Percentiles rank a stretch among this genome's conserved stretches.
phyloP scores from a whole-genome alignment of 2,797 vertebrate genomes.

The Otolemur crassicaudatus region DNA sequence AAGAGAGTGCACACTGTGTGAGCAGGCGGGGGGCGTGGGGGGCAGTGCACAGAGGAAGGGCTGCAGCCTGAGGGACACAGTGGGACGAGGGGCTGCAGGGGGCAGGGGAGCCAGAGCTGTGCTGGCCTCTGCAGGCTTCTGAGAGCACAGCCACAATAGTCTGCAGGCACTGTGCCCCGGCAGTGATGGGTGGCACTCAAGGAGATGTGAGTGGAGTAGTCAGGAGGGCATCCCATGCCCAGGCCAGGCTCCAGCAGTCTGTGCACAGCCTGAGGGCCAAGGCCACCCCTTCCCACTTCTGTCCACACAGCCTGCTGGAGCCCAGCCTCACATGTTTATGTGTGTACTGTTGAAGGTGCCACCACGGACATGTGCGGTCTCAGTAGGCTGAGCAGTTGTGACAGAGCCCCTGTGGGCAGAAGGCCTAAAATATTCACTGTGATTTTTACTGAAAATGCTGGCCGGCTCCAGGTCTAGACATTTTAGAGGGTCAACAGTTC shows the following conservation, averaged over 20 bases:
- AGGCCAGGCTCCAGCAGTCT: background rate
- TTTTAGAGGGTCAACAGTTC: background rate
- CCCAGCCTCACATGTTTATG: no score
- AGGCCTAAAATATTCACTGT: no score
- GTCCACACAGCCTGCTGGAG: accelerated
- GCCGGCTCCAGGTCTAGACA: background rate
- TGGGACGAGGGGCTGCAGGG: accelerated
- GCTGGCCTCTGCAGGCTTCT: background rate
- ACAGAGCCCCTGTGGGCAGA: accelerated
- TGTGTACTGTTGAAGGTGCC: background rate
- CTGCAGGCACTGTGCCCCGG: background rate
- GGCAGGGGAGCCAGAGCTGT: background rate
- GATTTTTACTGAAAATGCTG: background rate
- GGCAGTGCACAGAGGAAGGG: background rate
- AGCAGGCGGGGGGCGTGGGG: background rate
- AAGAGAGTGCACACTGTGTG: accelerated
- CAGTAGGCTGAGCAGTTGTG: background rate
- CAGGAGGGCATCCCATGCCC: background rate
- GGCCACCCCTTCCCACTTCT: no score
- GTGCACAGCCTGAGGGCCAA: accelerated
- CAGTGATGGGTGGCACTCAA: no score
- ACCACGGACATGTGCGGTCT: background rate
- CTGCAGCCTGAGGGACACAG: background rate
- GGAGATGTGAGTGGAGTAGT: background rate
- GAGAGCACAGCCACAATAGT: background rate